phyloP scores from a whole-genome alignment of 2,888 invertebrate species.

The Apodemia mormo region DNA sequence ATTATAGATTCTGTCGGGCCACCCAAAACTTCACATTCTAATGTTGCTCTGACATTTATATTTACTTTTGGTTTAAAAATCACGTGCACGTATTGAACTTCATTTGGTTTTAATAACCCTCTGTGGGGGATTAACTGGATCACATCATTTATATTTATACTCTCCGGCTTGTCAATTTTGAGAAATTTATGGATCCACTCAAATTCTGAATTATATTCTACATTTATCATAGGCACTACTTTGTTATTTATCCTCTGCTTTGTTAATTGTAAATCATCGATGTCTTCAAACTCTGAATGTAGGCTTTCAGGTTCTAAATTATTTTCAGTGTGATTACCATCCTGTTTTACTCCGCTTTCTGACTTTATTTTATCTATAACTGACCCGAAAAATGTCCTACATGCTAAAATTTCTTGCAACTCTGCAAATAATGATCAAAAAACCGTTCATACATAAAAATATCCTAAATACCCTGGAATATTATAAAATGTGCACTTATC shows the following conservation, averaged over 20 bases:
- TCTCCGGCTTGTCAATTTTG: conserved; percentile 42
- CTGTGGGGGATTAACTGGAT: conserved; percentile 71
- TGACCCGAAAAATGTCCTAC: conserved; percentile 37
- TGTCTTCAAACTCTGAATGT: conserved; percentile 37
- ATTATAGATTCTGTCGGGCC: conserved; percentile 78
- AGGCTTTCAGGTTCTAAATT: conserved; percentile 28
- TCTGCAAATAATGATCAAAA: conserved; percentile 38
- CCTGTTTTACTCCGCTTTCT: conserved; percentile 22
- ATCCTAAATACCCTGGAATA: too few species aligned
- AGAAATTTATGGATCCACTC: conserved; percentile 62
- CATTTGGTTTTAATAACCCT: conserved; percentile 76
- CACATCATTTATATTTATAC: conserved; percentile 56
- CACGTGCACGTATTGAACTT: conserved; percentile 71
- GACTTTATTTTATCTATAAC: conserved; percentile 34
- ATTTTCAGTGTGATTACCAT: conserved; percentile 18
- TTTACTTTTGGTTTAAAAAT: conserved; percentile 70
- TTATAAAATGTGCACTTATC: too few species aligned
- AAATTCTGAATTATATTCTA: conserved; percentile 50
- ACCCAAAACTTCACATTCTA: conserved; percentile 78
- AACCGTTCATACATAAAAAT: not conserved
- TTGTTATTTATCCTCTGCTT: conserved; percentile 51
- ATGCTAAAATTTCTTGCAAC: conserved; percentile 41
- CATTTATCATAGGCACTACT: conserved; percentile 58
- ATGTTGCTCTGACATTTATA: conserved; percentile 64
- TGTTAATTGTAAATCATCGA: conserved; percentile 38